These are phyloP conservation scores for Epinotia nisella DNA, from an alignment of 2,888 invertebrate genomes.

Conservation along the genomic window DNA sequence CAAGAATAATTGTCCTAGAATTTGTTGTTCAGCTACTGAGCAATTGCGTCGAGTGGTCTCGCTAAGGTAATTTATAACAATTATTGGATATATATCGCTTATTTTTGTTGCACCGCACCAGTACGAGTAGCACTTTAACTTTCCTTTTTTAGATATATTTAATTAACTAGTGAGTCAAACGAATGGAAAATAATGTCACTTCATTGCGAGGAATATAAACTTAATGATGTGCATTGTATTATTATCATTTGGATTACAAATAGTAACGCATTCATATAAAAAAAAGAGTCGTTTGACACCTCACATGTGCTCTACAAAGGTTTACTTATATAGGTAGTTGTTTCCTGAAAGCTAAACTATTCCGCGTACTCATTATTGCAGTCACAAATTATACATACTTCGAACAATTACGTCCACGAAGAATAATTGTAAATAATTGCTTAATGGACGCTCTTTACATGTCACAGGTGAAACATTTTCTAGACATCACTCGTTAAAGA, in stretches of 20 bases:
- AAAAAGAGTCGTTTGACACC: constrained; percentile 42
- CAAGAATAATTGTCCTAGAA: constrained; percentile 78
- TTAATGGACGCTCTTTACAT: constrained; percentile 68
- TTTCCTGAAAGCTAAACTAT: constrained; percentile 62
- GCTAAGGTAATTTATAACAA: constrained; percentile 60
- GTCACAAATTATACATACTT: constrained; percentile 59
- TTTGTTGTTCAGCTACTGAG: constrained; percentile 76
- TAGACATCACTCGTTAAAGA: constrained; percentile 58
- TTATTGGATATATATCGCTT: constrained; percentile 49
- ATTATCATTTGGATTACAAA: neutral
- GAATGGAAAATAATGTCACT: neutral
- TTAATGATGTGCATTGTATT: neutral
- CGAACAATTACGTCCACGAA: constrained; percentile 67
- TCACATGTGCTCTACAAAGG: constrained; percentile 32
- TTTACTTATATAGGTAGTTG: constrained; percentile 42
- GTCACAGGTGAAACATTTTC: constrained; percentile 62
- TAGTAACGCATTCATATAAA: neutral
- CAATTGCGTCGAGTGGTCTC: constrained; percentile 59
- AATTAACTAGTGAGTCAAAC: neutral
- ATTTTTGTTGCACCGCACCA: constrained; percentile 33
- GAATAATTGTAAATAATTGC: constrained; percentile 74
- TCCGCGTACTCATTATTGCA: constrained; percentile 56
- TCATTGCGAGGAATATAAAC: neutral
- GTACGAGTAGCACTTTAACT: neutral
- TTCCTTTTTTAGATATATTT: neutral